Evolutionary conservation across 2,888 invertebrate genomes (phyloP).

Genomic region (Plebejus anna): DNA sequence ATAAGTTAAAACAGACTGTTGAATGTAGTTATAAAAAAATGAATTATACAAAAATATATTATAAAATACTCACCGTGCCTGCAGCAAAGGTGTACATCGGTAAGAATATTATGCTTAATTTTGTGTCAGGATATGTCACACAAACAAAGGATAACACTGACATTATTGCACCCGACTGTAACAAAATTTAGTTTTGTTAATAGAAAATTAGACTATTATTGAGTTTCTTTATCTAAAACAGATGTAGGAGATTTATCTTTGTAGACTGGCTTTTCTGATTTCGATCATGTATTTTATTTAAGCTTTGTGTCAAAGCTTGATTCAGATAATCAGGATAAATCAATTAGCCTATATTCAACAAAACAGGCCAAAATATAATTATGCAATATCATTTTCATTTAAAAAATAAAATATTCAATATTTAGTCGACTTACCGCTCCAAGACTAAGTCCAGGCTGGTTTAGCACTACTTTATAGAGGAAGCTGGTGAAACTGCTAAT

Average conservation of each 20-base stretch:
- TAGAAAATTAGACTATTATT: neutral
- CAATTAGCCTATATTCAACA: too few relatives aligned
- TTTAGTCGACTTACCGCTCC: slow-evolving; percentile 88
- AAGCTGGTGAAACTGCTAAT: slow-evolving; percentile 92
- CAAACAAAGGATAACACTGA: slow-evolving; percentile 93
- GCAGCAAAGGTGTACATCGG: slow-evolving; percentile 95
- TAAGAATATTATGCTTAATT: slow-evolving; percentile 92
- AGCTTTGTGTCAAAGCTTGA: too few relatives aligned
- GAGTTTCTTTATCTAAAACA: too few relatives aligned
- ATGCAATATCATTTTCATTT: neutral
- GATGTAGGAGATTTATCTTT: too few relatives aligned
- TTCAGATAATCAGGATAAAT: too few relatives aligned
- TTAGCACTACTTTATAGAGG: slow-evolving; percentile 85
- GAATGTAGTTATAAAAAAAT: too few relatives aligned
- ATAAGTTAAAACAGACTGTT: too few relatives aligned
- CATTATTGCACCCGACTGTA: slow-evolving; percentile 97
- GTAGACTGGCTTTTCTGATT: too few relatives aligned
- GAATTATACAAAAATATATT: neutral
- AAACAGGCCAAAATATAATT: neutral
- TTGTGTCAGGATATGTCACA: slow-evolving; percentile 92
- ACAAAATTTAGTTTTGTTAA: slow-evolving; percentile 43
- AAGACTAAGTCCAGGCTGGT: slow-evolving; percentile 88
- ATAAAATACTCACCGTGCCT: slow-evolving; percentile 82
- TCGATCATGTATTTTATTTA: too few relatives aligned
- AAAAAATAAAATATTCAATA: neutral